Base-by-base conservation (phyloP, 2,113 vertebrate genomes). In the Aix galericulata region DNA sequence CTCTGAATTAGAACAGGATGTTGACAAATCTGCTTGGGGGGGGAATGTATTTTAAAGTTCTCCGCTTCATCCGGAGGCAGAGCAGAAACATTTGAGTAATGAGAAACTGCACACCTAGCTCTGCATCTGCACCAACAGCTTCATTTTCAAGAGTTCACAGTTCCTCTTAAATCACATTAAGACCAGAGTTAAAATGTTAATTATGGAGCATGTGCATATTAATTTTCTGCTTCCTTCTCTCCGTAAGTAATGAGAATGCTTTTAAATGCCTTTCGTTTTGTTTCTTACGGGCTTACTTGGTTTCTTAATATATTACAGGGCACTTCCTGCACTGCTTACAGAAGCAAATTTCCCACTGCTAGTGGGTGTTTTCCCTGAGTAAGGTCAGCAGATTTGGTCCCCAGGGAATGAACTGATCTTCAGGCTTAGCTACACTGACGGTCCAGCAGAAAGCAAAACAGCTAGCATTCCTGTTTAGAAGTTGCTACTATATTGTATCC, bases 311-410 rank as follows among this genome's bases (percentile, higher is more conserved):
- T 90, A 96, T 88, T 96, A 72, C 88, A 95, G 88, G 76, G 93
- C 86, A 97, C 55, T 96, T 95, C 95, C 95, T 96, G 92, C 77
- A 5, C 82, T 90, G 93, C 82, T 84, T 96, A 93, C 76, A 78
- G 91, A 96, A 94, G 93, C 90, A 84, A 68, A 97, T 95, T 96
- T 96, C 95, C 94, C 94, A 97, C 63, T 96, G 88, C 69, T 91
- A 90, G 90, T 69, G 53, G 93, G 77, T 93, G 88, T 75, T 88
- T 95, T 95, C 90, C 92, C 90, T 75, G 26, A 96, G 58, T 84
- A 90, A 93, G 90, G 88, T 72, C 95, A 95, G 77, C 80, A 95
- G 88, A 96, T 84, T 90, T 50, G 21, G 21, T 93, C 93, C 80
- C 82, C 60, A 18, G 90, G 69, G 93, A 94, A 26, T 32, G 38